Percentiles rank a stretch among this genome's conserved stretches.
Evolutionary conservation across 1,140 invertebrate species (phyloP).

Genomic region (Leptinotarsa undecemlineata): DNA sequence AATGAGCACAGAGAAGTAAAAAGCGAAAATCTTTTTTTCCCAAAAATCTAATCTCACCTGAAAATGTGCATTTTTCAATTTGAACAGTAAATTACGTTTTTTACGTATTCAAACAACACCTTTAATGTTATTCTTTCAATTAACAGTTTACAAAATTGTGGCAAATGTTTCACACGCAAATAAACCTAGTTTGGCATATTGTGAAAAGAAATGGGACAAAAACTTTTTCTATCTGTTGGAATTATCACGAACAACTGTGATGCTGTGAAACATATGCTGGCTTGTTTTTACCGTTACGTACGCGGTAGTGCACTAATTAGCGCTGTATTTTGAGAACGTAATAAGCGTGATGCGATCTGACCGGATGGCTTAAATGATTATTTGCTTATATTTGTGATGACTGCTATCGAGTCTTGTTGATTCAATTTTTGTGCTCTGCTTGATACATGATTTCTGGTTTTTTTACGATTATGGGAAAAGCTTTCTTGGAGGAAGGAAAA

Average conservation of each 20-base stretch:
- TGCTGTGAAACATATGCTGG: background rate
- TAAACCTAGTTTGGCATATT: slow-evolving; percentile 6
- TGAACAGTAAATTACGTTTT: too few species aligned
- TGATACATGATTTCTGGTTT: too few species aligned
- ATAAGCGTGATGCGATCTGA: background rate
- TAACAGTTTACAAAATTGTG: too few species aligned
- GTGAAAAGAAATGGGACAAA: background rate
- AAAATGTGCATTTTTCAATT: too few species aligned
- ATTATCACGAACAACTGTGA: background rate
- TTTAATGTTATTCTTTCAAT: too few species aligned
- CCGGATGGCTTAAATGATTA: slow-evolving; percentile 3
- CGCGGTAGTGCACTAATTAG: slow-evolving; percentile 8
- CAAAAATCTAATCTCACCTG: too few species aligned
- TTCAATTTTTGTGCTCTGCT: too few species aligned
- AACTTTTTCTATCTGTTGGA: background rate
- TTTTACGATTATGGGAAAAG: too few species aligned
- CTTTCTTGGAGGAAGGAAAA: too few species aligned
- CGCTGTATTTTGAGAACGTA: background rate
- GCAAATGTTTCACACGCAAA: background rate
- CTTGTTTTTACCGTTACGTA: background rate
- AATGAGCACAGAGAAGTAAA: too few species aligned
- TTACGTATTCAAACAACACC: too few species aligned
- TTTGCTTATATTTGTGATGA: background rate
- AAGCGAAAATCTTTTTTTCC: too few species aligned
- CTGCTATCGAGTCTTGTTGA: background rate